Percentiles rank a stretch among this genome's conserved stretches.
Conservation (phyloP, 2,888 invertebrate genomes). For the Hirtodrosophila cameraria region DNA sequence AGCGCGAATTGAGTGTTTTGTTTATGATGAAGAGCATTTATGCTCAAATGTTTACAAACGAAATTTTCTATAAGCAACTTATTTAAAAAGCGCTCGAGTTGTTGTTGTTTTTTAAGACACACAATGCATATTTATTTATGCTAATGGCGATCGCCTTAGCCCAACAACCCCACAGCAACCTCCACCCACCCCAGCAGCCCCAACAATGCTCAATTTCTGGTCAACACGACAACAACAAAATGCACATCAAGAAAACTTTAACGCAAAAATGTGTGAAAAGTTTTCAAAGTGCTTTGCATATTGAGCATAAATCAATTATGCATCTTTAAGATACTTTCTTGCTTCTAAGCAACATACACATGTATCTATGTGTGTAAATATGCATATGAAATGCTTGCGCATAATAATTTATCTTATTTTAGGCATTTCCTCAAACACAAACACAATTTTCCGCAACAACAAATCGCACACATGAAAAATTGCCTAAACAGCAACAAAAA, state of each 20-base stretch:
- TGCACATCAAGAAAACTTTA: slow-evolving; percentile 45
- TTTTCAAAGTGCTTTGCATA: slow-evolving; percentile 44
- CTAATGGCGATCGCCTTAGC: slow-evolving; percentile 20
- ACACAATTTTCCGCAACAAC: slow-evolving; percentile 28
- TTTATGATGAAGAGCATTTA: neutral
- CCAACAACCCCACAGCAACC: neutral
- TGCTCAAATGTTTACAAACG: neutral
- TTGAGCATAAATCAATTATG: slow-evolving; percentile 74
- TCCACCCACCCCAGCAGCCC: neutral
- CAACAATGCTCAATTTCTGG: slow-evolving; percentile 20
- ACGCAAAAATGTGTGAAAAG: slow-evolving; percentile 52
- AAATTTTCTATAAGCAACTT: slow-evolving; percentile 8
- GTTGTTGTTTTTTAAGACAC: slow-evolving; percentile 3
- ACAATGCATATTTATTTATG: slow-evolving; percentile 56
- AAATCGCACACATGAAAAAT: slow-evolving; percentile 5
- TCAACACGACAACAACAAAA: slow-evolving; percentile 41
- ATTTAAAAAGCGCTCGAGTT: slow-evolving; percentile 9
- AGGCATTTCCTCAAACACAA: slow-evolving; percentile 27
- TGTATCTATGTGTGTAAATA: neutral
- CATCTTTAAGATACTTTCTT: slow-evolving; percentile 55
- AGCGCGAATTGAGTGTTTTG: slow-evolving; percentile 9
- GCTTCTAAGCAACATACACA: neutral
- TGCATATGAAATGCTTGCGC: slow-evolving; percentile 14
- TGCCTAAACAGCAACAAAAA: slow-evolving; percentile 7
- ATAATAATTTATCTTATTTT: slow-evolving; percentile 47